Evolutionary conservation across 2,113 vertebrate genomes (phyloP).

Genomic region (Saccopteryx bilineata): DNA sequence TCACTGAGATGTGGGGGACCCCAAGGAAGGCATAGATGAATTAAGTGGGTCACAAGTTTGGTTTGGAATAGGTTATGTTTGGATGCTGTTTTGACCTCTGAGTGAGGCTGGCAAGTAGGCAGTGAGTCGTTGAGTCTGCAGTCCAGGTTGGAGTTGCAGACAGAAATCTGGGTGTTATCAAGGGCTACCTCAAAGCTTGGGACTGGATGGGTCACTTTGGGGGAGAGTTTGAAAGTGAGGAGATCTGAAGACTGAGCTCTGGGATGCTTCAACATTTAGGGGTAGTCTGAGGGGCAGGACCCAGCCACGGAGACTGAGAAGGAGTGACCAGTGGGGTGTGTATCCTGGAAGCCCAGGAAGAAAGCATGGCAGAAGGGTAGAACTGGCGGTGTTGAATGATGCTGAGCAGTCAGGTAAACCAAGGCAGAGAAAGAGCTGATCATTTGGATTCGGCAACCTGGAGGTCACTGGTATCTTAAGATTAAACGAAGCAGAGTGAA

Average conservation of each 20-base stretch:
- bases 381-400: neutral
- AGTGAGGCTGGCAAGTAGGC: neutral
- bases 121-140: neutral
- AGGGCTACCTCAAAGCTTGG: neutral
- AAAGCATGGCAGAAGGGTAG: neutral
- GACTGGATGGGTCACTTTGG: neutral
- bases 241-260: neutral
- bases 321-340: neutral
- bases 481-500: neutral
- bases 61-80: neutral
- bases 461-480: neutral
- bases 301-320: neutral
- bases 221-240: neutral
- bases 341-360: neutral
- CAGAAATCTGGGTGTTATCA: neutral
- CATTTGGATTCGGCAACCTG: neutral
- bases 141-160: neutral
- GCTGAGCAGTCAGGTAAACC: neutral
- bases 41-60: neutral
- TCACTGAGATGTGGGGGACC: neutral
- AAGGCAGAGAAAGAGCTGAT: conserved; percentile 17
- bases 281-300: neutral
- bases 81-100: neutral
- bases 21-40: neutral
- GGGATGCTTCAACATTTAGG: neutral